These are phyloP conservation scores for Mycogona germanica DNA, from an alignment of 2,888 invertebrate species.

Conservation along the genomic window DNA sequence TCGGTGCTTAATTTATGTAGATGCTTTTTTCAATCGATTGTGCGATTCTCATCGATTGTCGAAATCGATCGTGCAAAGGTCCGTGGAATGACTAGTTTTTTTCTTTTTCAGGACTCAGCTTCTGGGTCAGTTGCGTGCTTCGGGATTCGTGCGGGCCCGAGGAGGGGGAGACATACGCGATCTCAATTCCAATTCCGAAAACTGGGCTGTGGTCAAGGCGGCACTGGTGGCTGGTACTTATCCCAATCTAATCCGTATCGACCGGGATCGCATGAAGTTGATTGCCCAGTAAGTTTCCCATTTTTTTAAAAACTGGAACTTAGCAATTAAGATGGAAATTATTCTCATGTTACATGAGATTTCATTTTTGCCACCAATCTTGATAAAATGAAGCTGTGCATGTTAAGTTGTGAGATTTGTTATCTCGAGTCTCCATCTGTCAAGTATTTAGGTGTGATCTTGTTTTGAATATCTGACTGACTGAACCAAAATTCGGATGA, in stretches of 20 bases:
- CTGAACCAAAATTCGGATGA: not conserved
- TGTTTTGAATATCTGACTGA: not conserved
- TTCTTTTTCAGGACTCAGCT: slow-evolving; percentile 47
- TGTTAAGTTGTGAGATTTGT: not conserved
- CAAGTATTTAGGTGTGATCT: not conserved
- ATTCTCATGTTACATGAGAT: no score
- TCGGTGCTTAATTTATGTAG: slow-evolving; percentile 20
- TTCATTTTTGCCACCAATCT: no score
- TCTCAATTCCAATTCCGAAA: slow-evolving; percentile 67
- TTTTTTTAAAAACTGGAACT: no score
- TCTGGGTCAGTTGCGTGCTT: slow-evolving; percentile 57
- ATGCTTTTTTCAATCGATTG: not conserved
- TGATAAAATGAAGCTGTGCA: no score
- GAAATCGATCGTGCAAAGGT: slow-evolving; percentile 22
- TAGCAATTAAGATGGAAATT: no score
- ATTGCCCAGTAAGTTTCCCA: slow-evolving; percentile 45
- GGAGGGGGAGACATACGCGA: slow-evolving; percentile 51
- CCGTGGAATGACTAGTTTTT: not conserved
- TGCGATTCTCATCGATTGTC: slow-evolving; percentile 7
- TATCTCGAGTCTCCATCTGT: not conserved
- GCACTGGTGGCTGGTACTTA: slow-evolving; percentile 79
- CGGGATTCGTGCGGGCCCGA: slow-evolving; percentile 52
- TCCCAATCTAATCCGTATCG: slow-evolving; percentile 69
- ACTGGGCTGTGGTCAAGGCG: slow-evolving; percentile 84
- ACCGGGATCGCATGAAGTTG: slow-evolving; percentile 47